Evolutionary conservation across 2,113 vertebrate genomes (phyloP).

Genomic region (Rhombomys opimus): DNA sequence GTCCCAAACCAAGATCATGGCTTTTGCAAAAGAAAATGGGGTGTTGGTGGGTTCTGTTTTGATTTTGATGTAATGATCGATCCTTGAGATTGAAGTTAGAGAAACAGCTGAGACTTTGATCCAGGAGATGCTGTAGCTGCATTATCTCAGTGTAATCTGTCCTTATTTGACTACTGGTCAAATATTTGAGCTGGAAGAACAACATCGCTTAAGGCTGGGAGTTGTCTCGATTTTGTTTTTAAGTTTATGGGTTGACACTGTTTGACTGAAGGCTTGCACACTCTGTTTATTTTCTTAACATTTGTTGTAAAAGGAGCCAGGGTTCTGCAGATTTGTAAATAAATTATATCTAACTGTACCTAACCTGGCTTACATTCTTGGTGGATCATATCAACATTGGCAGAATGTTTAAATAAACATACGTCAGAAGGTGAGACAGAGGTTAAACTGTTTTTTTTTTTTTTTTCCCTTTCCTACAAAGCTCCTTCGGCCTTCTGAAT

Average conservation of each 20-base stretch:
- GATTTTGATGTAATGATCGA: conserved; percentile 23
- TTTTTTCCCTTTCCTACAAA: conserved; percentile 50
- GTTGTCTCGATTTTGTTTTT: conserved; percentile 62
- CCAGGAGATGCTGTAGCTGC: background rate
- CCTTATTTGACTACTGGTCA: conserved; percentile 48
- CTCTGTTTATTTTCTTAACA: conserved; percentile 74
- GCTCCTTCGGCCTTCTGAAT: conserved; percentile 43
- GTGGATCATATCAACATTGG: conserved; percentile 78
- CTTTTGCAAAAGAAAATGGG: conserved; percentile 2
- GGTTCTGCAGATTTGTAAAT: conserved; percentile 74
- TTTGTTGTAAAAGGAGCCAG: conserved; percentile 61
- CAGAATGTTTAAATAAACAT: conserved; percentile 79
- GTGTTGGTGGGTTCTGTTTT: conserved; percentile 17
- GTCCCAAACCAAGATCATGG: background rate
- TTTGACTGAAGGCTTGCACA: conserved; percentile 68
- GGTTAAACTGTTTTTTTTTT: conserved; percentile 70
- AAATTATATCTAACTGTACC: conserved; percentile 74
- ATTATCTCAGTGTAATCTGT: conserved; percentile 41
- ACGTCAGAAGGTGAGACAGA: conserved; percentile 69
- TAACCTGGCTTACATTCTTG: conserved; percentile 80
- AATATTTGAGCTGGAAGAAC: conserved; percentile 54
- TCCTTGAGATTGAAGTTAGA: conserved; percentile 57
- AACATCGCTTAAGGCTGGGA: conserved; percentile 40
- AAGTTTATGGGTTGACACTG: conserved; percentile 62
- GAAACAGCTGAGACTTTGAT: conserved; percentile 35